These are phyloP conservation scores for Cavia porcellus DNA, from an alignment of 2,113 vertebrate species.

Conservation along the genomic window DNA sequence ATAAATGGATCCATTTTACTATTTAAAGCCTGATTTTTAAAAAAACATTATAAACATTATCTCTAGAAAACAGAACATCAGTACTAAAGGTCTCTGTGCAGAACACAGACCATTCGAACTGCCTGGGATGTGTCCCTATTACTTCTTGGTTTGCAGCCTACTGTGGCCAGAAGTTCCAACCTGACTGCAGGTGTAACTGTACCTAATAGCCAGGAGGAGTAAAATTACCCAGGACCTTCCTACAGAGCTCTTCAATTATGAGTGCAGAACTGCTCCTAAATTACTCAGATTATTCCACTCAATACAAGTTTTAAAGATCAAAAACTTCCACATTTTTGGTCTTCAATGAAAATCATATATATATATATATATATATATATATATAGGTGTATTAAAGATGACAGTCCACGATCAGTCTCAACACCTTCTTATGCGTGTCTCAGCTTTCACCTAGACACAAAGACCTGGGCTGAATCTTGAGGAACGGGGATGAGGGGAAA, in stretches of 20 bases:
- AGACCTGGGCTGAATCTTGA: background rate
- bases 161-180: background rate
- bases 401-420: background rate
- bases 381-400: background rate
- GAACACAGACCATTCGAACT: background rate
- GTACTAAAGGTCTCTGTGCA: background rate
- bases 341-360: background rate
- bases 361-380: no score
- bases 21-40: background rate
- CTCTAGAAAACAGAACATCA: background rate
- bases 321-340: background rate
- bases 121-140: background rate
- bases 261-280: background rate
- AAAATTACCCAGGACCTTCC: background rate
- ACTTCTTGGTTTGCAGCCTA: constrained; percentile 4
- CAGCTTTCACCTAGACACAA: background rate
- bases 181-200: background rate
- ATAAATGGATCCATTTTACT: background rate
- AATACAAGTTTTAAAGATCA: constrained; percentile 10
- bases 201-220: background rate
- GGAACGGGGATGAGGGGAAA: rapidly evolving
- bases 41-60: background rate
- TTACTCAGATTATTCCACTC: background rate
- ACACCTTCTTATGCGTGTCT: background rate
- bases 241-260: background rate